These are phyloP conservation scores for Helleia helle DNA, from an alignment of 2,888 invertebrate species.

Conservation along the genomic window DNA sequence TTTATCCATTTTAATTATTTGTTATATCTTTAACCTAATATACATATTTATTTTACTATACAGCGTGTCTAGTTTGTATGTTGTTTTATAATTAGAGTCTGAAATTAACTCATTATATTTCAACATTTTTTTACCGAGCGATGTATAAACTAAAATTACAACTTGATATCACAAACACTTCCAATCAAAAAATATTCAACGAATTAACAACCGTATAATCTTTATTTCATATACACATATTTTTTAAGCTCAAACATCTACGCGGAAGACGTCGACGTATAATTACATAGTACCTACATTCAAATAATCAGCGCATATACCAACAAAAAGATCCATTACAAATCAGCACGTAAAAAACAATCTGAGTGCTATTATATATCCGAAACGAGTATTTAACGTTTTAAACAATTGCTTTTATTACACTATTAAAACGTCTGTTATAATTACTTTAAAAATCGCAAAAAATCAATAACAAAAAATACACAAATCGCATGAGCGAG, in stretches of 20 bases:
- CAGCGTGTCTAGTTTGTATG: no score
- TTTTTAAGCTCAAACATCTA: conserved; percentile 8
- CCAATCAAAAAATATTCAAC: background rate
- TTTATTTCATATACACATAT: background rate
- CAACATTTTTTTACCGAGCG: no score
- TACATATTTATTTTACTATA: no score
- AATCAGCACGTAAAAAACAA: conserved; percentile 28
- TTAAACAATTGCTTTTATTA: conserved; percentile 48
- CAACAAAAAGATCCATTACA: conserved; percentile 30
- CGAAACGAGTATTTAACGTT: conserved; percentile 35
- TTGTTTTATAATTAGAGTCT: no score
- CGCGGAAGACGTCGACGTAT: conserved; percentile 20
- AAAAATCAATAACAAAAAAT: conserved; percentile 41
- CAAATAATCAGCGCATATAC: conserved; percentile 19
- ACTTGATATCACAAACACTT: background rate
- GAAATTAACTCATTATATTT: no score
- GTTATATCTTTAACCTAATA: no score
- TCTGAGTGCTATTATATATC: conserved; percentile 43
- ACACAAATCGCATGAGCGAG: conserved; percentile 50
- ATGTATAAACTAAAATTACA: conserved; percentile 2
- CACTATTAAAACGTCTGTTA: conserved; percentile 39
- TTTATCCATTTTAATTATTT: no score
- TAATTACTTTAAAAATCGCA: conserved; percentile 37
- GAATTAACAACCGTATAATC: conserved; percentile 7
- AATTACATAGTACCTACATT: conserved; percentile 21